These are phyloP conservation scores for Zingel zingel DNA, from an alignment of 2,113 vertebrate species.

Conservation along the genomic window DNA sequence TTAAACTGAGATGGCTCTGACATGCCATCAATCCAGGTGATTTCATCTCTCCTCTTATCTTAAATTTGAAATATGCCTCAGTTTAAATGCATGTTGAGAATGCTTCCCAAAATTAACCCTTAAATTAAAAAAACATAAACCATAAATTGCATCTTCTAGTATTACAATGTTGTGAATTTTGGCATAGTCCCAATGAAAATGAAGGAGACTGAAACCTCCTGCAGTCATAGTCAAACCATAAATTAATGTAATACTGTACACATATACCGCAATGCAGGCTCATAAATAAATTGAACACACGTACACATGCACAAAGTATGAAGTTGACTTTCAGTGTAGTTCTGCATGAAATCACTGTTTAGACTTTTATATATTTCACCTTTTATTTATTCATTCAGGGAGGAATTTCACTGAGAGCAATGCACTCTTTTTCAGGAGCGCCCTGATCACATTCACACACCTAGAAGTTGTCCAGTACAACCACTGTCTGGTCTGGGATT, in stretches of 20 bases:
- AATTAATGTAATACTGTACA: background rate
- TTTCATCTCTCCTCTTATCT: background rate
- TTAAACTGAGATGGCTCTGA: background rate
- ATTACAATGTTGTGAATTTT: background rate
- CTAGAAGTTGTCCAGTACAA: too few species aligned
- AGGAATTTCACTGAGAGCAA: too few species aligned
- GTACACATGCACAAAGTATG: background rate
- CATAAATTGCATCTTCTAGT: background rate
- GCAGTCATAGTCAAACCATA: background rate
- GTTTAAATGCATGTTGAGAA: background rate
- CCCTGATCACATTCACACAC: too few species aligned
- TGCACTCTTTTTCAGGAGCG: too few species aligned
- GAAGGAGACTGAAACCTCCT: background rate
- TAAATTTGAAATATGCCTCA: background rate
- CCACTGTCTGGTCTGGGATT: too few species aligned
- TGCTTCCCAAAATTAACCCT: background rate
- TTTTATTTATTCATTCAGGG: too few species aligned
- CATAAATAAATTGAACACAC: background rate
- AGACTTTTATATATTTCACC: background rate
- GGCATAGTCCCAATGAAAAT: background rate
- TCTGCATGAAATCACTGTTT: background rate
- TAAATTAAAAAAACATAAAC: background rate
- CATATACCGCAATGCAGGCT: background rate
- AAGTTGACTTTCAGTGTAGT: background rate
- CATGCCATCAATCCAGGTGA: background rate